Evolutionary conservation across 2,797 vertebrate species (phyloP).

Genomic region (Oreochromis grahami): DNA sequence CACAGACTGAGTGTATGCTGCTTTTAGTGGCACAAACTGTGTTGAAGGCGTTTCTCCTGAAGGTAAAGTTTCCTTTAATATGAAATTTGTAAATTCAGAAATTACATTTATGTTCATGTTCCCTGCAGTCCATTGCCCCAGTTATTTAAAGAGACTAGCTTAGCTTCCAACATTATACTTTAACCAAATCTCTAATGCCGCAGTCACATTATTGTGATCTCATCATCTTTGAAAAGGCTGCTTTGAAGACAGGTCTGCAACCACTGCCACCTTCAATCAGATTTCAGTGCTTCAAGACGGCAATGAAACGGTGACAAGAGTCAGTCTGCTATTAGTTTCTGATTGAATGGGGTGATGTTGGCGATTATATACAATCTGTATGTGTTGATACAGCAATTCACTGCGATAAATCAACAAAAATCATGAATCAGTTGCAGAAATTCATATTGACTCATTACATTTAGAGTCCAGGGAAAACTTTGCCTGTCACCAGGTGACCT

Average conservation of each 20-base stretch:
- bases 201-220: background rate
- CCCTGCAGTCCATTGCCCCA: background rate
- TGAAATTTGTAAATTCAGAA: background rate
- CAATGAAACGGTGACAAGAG: rapidly evolving
- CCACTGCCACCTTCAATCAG: rapidly evolving
- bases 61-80: background rate
- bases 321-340: background rate
- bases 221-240: rapidly evolving
- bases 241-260: background rate
- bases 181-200: background rate
- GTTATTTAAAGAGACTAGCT: background rate
- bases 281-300: background rate
- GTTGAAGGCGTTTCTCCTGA: background rate
- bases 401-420: too few relatives aligned
- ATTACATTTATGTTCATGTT: background rate
- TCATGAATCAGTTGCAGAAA: too few relatives aligned
- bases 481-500: too few relatives aligned
- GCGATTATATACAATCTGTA: too few relatives aligned
- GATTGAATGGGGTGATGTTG: background rate
- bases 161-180: background rate
- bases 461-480: too few relatives aligned
- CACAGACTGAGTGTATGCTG: background rate
- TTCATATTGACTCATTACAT: too few relatives aligned
- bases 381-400: too few relatives aligned
- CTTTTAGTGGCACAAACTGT: background rate